phyloP scores from a whole-genome alignment of 2,797 vertebrate genomes.

The Fratercula arctica region DNA sequence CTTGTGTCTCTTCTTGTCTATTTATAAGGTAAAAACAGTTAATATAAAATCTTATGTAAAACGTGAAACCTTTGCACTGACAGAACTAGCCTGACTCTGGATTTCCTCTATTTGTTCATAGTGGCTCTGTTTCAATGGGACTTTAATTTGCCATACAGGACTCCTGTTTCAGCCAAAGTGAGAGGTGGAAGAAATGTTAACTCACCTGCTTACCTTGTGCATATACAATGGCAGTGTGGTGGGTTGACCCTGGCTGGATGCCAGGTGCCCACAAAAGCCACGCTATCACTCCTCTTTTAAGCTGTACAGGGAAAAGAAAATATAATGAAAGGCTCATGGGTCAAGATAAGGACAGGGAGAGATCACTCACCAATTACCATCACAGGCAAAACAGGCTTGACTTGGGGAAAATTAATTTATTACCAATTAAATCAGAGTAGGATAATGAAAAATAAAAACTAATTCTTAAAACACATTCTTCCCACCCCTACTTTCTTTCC shows the following conservation, averaged over 20 bases:
- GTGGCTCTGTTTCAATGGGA: neutral
- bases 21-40: neutral
- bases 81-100: neutral
- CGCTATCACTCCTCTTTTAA: neutral
- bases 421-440: neutral
- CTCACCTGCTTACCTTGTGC: neutral
- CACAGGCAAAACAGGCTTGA: neutral
- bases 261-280: neutral
- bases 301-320: neutral
- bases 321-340: neutral
- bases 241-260: neutral
- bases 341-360: neutral
- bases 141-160: neutral
- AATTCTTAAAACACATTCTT: neutral
- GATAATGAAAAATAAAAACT: neutral
- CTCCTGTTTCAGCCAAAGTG: neutral
- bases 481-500: neutral
- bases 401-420: neutral
- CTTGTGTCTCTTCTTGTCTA: neutral
- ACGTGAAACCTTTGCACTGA: neutral
- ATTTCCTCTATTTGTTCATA: neutral
- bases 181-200: neutral
- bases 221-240: neutral
- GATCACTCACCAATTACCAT: neutral
- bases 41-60: neutral